Evolutionary conservation across 2,888 invertebrate genomes (phyloP).

Genomic region (Nemotelus nigrinus): DNA sequence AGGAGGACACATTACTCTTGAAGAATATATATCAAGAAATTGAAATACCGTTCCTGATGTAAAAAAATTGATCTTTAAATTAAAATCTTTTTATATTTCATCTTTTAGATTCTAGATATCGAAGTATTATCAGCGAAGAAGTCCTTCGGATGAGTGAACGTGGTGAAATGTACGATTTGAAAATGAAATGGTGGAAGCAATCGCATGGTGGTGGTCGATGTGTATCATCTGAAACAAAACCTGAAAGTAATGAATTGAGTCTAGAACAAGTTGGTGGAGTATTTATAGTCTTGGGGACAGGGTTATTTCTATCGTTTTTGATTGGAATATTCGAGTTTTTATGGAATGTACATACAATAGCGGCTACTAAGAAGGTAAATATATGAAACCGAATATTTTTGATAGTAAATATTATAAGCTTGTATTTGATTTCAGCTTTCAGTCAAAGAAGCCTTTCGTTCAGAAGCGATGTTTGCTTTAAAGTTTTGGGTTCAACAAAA

Average conservation of each 20-base stretch:
- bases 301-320: conserved; percentile 75
- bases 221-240: conserved; percentile 37
- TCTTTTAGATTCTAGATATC: conserved; percentile 76
- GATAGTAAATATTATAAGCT: background rate
- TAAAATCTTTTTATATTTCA: too few relatives aligned
- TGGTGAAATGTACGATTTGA: conserved; percentile 81
- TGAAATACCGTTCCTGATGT: too few relatives aligned
- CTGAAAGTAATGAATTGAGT: conserved; percentile 61
- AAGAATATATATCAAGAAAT: too few relatives aligned
- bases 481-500: conserved; percentile 80
- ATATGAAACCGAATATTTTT: background rate
- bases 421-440: conserved; percentile 68
- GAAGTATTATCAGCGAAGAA: conserved; percentile 85
- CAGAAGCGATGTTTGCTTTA: conserved; percentile 77
- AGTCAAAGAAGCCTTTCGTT: conserved; percentile 73
- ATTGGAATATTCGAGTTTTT: conserved; percentile 86
- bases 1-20: too few relatives aligned
- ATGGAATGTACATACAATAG: conserved; percentile 82
- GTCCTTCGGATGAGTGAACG: conserved; percentile 91
- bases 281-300: conserved; percentile 83
- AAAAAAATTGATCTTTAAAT: too few relatives aligned
- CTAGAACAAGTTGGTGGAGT: conserved; percentile 87
- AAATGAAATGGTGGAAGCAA: conserved; percentile 92
- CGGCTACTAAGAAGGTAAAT: conserved; percentile 78
- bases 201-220: conserved; percentile 57